Evolutionary conservation across 1,140 invertebrate genomes (phyloP).

Genomic region (Ptiloglossa arizonensis): DNA sequence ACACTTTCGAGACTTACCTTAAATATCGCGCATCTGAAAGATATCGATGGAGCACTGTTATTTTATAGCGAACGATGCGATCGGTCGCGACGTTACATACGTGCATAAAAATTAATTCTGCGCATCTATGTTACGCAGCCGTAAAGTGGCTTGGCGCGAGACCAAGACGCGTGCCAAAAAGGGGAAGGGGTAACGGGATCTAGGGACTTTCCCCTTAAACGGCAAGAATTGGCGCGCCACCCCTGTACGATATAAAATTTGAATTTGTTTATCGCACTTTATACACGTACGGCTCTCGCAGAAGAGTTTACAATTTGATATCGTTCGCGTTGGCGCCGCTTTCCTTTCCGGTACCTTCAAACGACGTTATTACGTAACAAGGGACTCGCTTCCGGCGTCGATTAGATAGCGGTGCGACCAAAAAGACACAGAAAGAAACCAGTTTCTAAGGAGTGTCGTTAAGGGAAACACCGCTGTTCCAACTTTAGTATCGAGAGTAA

Average conservation of each 20-base stretch:
- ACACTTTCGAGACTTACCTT: no score
- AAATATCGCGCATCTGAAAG: no score
- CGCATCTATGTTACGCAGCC: no score
- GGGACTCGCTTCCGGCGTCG: conserved; percentile 27
- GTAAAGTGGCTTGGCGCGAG: no score
- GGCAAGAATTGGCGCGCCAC: no score
- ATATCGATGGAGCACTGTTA: no score
- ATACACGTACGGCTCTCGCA: not conserved
- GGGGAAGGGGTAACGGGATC: no score
- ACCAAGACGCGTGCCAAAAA: no score
- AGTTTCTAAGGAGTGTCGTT: conserved; percentile 43
- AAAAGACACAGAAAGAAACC: conserved; percentile 37
- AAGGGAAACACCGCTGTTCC: conserved; percentile 1
- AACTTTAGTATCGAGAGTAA: conserved; percentile 2
- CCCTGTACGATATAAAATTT: not conserved
- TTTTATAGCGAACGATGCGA: no score
- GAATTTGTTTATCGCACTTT: not conserved
- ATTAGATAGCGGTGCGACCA: conserved; percentile 50
- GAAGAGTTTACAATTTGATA: not conserved
- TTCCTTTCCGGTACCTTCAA: conserved; percentile 19
- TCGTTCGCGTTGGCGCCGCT: not conserved
- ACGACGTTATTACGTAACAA: conserved; percentile 35
- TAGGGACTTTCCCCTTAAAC: no score
- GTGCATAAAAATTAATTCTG: no score
- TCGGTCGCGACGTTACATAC: no score